phyloP scores from a whole-genome alignment of 2,113 vertebrate species.

The Dicrurus megarhynchus region DNA sequence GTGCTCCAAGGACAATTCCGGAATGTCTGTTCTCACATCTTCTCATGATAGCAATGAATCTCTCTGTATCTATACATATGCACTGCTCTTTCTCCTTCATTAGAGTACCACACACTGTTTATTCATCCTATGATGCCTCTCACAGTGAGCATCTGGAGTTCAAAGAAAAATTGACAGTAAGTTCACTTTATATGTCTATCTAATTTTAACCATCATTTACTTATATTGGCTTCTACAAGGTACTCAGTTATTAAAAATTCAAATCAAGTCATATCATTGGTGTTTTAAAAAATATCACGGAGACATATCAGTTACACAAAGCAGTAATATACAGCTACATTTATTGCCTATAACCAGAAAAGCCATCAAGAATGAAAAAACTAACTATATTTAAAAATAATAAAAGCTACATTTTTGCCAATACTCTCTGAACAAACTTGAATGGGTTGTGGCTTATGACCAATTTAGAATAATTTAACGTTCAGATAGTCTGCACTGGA shows the following conservation, averaged over 20 bases:
- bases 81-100: not conserved
- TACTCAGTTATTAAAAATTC: slow-evolving; percentile 19
- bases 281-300: not conserved
- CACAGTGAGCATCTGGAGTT: not conserved
- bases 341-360: slow-evolving; percentile 14
- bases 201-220: not conserved
- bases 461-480: slow-evolving; percentile 42
- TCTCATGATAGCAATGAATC: not conserved
- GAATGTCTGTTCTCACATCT: not conserved
- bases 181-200: not conserved
- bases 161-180: not conserved
- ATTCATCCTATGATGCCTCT: not conserved
- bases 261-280: not conserved
- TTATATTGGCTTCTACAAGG: not conserved
- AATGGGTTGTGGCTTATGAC: slow-evolving; percentile 14
- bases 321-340: not conserved
- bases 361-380: not conserved
- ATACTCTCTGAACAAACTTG: not conserved
- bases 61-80: not conserved
- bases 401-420: not conserved
- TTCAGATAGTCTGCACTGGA: slow-evolving; percentile 22
- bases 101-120: not conserved
- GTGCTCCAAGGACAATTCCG: not conserved
- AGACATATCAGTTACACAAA: not conserved
- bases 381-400: slow-evolving; percentile 20